Evolutionary conservation across 1,140 invertebrate genomes (phyloP), one percentile per base, ranked within the genome.

Genomic region (Drosophila asahinai): DNA sequence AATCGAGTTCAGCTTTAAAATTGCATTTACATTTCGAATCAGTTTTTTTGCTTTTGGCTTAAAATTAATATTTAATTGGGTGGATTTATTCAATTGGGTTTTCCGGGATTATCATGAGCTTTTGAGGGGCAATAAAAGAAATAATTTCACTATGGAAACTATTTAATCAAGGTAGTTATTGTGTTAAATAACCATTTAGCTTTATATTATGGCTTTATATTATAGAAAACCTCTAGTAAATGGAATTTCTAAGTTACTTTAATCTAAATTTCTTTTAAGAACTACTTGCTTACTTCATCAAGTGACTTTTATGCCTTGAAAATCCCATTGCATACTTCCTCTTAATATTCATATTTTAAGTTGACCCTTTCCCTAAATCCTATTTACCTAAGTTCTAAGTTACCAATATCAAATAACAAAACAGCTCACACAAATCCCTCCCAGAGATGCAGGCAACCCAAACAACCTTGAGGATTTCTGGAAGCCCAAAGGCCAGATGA

Each of bases 1-100:
- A 75, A 75, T 76, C 49, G 71, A 64, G 45, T 76, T 42, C 45
- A 52, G 66, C 64, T 71, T 71, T 54, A 45, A 54, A 68, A 68
- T 68, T 71, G 22, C 67, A 68, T 71, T 71, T 71, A 22, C 38
- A 71, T 63, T 65, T n/a, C 58, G 63, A 66, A 66, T 66, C 63
- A 7, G 14, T 2, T 15, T 8, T 62, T 36, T 49, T n/a, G 11
- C 1, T 1, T 19, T 36, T 43, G 33, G 27, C 57, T 33, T n/a
- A 25, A 1, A 19, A 59, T 30, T 11, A 27, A 59, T 64, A 30
- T 42, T 42, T 59, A 62, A 45, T 33, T 33, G 27, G 12, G 22
- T 8, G 40, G 40, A 62, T 22, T 65, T 45, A 65, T 62, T 45
- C 15, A 63, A 62, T 42, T 60, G 27, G 12, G n/a, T 62, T 45